Percentiles rank a stretch among this genome's conserved stretches.
Evolutionary conservation across 1,140 invertebrate genomes (phyloP).

Genomic region (Ceratosolen fusciceps): DNA sequence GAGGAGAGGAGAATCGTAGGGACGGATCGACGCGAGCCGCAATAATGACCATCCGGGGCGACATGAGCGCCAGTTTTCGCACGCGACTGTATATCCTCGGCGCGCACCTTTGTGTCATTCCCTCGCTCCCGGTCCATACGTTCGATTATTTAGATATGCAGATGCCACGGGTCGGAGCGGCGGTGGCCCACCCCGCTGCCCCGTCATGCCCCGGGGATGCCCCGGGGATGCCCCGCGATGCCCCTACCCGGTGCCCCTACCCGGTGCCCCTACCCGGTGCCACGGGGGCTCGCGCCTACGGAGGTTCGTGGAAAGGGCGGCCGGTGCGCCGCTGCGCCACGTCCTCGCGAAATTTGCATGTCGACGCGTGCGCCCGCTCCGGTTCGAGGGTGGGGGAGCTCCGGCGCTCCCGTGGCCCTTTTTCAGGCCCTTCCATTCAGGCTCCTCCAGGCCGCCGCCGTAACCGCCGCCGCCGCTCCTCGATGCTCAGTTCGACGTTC

Average conservation of each 20-base stretch:
- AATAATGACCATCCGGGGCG: conserved; percentile 24
- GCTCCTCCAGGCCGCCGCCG: neutral
- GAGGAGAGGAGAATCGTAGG: neutral
- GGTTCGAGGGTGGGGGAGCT: neutral
- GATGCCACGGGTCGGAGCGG: conserved; percentile 33
- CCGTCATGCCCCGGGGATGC: no score
- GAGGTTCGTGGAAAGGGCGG: conserved; percentile 42
- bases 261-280: no score
- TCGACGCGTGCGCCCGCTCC: conserved; percentile 54
- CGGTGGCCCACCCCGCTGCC: no score
- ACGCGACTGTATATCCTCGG: neutral
- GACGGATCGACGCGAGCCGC: conserved; percentile 14
- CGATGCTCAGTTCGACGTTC: neutral
- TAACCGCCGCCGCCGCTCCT: no score
- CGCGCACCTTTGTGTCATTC: conserved; percentile 31
- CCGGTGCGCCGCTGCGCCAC: conserved; percentile 40
- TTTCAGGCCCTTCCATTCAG: conserved; percentile 31
- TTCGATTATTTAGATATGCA: conserved; percentile 55
- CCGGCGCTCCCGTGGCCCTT: conserved; percentile 23
- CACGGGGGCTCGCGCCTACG: neutral
- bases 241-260: no score
- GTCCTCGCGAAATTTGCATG: conserved; percentile 58
- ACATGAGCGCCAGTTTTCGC: conserved; percentile 24
- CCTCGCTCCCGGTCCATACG: conserved; percentile 20
- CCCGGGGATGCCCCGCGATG: no score